Evolutionary conservation across 2,113 vertebrate species (phyloP), one percentile per base, ranked within the genome.

Genomic region (Marmota monax): DNA sequence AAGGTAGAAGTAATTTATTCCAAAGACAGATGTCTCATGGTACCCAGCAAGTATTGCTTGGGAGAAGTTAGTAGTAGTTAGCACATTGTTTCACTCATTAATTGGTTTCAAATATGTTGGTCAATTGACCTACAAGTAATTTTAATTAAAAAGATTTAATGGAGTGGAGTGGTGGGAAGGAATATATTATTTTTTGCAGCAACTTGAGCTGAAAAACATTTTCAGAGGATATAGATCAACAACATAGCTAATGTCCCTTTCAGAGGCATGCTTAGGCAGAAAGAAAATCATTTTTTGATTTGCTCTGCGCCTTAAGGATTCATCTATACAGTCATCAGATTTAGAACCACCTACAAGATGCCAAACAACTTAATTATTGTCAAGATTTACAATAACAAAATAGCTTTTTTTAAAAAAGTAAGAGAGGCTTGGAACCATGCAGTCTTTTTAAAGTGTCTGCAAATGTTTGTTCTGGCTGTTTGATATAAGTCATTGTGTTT

Each of bases 311-410:
- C 17, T 65, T 97, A 90, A 29, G 97, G 56, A 94, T 84, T 82
- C 79, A 87, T 32, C 27, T 25, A n/a, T 69, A 95, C 34, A 95
- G 0, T 79, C 78, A 80, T 97, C 51, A 61, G 51, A 88, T 79
- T 90, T 87, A 91, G 73, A 70, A 86, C 45, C 90, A 84, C 65
- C 39, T 83, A 56, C 7, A 10, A 39, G 7, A 82, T 32, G 37
- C 63, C 84, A 83, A 27, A 25, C 70, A 95, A 84, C 79, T 96
- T 84, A 91, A 74, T 95, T 80, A 77, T 37, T 74, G 74, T 94
- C 95, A 97, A 97, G 45, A 97, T 97, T 97, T 96, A 93, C 18
- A 95, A 97, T 16, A 82, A 69, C 89, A 58, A 65, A 72, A 91
- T 29, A 53, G 42, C 8, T 42, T 90, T 82, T 34, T 70, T 96